These are phyloP conservation scores for Dinocampus coccinellae DNA, from an alignment of 2,888 invertebrate species.

Conservation along the genomic window DNA sequence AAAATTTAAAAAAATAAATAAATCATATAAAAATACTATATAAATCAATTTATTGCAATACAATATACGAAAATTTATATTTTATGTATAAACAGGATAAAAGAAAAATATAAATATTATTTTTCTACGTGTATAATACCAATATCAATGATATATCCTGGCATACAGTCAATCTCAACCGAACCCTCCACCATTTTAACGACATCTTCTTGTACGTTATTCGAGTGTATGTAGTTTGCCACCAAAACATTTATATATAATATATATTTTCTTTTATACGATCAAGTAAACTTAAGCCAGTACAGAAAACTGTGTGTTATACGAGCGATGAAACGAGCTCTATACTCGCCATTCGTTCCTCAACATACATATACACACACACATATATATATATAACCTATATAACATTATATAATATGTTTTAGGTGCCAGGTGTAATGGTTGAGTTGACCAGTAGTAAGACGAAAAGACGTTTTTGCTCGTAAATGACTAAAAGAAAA, in stretches of 20 bases:
- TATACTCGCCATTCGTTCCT: not conserved
- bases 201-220: not conserved
- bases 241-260: not conserved
- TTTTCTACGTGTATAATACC: not conserved
- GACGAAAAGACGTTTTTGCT: slow-evolving; percentile 1
- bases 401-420: slow-evolving; percentile 16
- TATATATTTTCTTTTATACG: slow-evolving; percentile 26
- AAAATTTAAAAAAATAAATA: no score
- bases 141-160: not conserved
- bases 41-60: no score
- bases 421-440: slow-evolving; percentile 13
- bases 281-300: slow-evolving; percentile 40
- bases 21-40: no score
- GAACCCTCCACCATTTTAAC: not conserved
- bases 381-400: not conserved
- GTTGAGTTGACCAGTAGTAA: not conserved
- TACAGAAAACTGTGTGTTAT: slow-evolving; percentile 40
- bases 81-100: no score
- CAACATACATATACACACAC: not conserved
- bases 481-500: not conserved
- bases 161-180: not conserved
- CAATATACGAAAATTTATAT: no score
- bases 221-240: slow-evolving; percentile 10
- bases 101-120: no score
- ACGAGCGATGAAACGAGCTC: slow-evolving; percentile 48